Evolutionary conservation across 2,113 vertebrate genomes (phyloP).

Genomic region (Pipa parva): DNA sequence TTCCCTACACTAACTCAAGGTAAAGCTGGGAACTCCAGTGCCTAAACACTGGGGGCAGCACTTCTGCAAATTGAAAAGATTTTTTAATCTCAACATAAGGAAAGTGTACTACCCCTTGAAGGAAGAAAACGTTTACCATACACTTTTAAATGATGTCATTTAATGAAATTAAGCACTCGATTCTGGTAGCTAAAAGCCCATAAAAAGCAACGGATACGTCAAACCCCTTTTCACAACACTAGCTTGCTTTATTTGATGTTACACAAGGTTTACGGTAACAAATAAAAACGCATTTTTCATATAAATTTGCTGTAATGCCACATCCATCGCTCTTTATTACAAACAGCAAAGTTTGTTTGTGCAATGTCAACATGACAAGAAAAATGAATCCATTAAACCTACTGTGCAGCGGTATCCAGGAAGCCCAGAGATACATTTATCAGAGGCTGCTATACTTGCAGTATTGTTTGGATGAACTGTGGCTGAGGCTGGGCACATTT

Average conservation of each 20-base stretch:
- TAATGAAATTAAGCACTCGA: background rate
- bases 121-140: background rate
- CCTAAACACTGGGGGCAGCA: too few species aligned
- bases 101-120: too few species aligned
- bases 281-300: background rate
- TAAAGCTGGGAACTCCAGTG: too few species aligned
- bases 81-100: background rate
- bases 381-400: background rate
- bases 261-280: background rate
- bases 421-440: background rate
- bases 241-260: background rate
- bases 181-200: too few species aligned
- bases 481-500: background rate
- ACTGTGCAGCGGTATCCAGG: background rate
- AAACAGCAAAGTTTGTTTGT: background rate
- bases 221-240: background rate
- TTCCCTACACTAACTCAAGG: too few species aligned
- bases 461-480: background rate
- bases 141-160: background rate
- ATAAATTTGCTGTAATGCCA: background rate
- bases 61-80: background rate
- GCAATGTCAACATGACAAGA: background rate
- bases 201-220: background rate
- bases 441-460: background rate
- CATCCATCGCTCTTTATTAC: background rate